phyloP scores from a whole-genome alignment of 2,888 invertebrate species.

The Lysandra coridon region DNA sequence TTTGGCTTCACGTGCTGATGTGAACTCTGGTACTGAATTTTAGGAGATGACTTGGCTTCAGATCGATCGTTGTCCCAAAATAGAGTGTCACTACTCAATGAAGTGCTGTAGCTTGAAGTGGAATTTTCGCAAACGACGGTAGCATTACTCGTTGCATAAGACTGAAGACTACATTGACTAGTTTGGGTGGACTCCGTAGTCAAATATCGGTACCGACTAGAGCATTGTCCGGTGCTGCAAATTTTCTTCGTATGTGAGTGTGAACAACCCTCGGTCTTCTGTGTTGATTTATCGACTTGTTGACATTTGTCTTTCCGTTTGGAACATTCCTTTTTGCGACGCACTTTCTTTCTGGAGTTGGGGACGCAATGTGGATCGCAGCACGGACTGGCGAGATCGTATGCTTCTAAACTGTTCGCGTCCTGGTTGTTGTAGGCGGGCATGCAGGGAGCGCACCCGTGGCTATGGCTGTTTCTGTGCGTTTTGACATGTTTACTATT shows the following conservation, averaged over 20 bases:
- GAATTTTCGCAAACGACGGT: conserved; percentile 85
- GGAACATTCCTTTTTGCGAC: conserved; percentile 80
- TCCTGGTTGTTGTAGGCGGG: conserved; percentile 84
- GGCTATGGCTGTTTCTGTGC: conserved; percentile 70
- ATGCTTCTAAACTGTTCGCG: conserved; percentile 90
- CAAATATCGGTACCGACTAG: conserved; percentile 81
- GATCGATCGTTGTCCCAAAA: conserved; percentile 86
- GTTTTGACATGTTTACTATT: conserved; percentile 62
- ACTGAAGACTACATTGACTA: conserved; percentile 90
- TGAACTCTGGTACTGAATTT: conserved; percentile 72
- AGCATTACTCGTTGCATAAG: conserved; percentile 89
- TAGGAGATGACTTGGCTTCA: conserved; percentile 69
- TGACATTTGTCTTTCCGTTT: conserved; percentile 83
- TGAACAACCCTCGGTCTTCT: conserved; percentile 69
- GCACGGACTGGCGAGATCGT: conserved; percentile 92
- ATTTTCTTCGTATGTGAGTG: conserved; percentile 72
- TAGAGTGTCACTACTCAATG: conserved; percentile 91
- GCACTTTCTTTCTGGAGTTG: conserved; percentile 73
- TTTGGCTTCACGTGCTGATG: conserved; percentile 86
- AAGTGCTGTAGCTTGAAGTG: conserved; percentile 90
- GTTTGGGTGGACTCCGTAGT: conserved; percentile 85
- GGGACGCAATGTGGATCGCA: conserved; percentile 93
- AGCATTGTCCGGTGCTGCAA: conserved; percentile 65
- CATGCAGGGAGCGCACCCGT: conserved; percentile 87
- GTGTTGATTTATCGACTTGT: conserved; percentile 72